A percentile compares a stretch with the other conserved stretches of the same genome.
Conservation (phyloP, 2,797 vertebrate species). For the Crenichthys baileyi region DNA sequence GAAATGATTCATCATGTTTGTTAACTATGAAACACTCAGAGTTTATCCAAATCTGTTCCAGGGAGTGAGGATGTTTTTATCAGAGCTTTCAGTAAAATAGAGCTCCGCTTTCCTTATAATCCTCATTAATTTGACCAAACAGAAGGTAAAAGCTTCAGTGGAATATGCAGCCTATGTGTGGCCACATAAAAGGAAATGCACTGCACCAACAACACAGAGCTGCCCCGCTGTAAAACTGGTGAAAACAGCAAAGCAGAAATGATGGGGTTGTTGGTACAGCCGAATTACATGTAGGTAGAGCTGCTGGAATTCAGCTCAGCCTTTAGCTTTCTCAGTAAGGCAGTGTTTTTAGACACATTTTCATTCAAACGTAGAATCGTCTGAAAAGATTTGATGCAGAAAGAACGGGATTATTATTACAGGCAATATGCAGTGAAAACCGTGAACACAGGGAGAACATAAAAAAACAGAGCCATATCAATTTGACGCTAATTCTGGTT, state of each 20-base stretch:
- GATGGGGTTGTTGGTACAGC: background rate
- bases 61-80: background rate
- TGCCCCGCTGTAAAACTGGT: background rate
- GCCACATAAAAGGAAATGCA: background rate
- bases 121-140: background rate
- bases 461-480: too few relatives aligned
- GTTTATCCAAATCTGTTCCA: constrained; percentile 14
- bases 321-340: background rate
- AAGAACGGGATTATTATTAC: background rate
- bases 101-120: background rate
- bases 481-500: too few relatives aligned
- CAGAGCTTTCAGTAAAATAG: background rate
- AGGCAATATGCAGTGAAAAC: background rate
- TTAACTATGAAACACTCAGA: background rate
- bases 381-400: background rate
- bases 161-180: background rate
- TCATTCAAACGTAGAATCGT: background rate
- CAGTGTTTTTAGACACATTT: background rate
- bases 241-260: background rate
- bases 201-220: background rate
- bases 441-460: background rate
- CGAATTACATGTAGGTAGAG: background rate
- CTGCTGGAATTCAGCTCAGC: background rate
- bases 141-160: background rate
- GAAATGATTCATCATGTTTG: constrained; percentile 14